These are phyloP conservation scores for Myanophis thanlyinensis DNA, from an alignment of 2,113 vertebrate species.

Conservation along the genomic window DNA sequence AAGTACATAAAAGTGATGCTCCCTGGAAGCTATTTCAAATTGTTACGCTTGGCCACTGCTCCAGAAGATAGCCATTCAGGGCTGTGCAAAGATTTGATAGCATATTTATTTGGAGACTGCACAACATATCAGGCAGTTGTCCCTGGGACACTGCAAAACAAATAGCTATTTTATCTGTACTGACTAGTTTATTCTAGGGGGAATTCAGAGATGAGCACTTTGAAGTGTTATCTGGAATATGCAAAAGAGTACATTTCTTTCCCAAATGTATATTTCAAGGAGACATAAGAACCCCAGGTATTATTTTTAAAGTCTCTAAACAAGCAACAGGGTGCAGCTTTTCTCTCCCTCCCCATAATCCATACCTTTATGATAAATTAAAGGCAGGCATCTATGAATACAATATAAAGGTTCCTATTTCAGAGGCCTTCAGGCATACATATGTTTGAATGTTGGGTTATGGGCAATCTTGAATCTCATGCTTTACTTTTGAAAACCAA, in stretches of 20 bases:
- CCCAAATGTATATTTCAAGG: background rate
- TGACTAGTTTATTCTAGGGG: background rate
- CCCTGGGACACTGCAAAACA: background rate
- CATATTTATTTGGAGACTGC: background rate
- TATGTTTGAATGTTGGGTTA: background rate
- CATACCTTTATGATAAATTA: background rate
- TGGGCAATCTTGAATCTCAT: background rate
- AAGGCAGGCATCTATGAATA: background rate
- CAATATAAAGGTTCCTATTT: background rate
- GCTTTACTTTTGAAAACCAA: background rate
- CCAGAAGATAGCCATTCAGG: background rate
- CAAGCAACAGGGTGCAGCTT: background rate
- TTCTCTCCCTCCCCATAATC: background rate
- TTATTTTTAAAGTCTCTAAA: background rate
- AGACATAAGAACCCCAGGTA: background rate
- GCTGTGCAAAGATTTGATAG: background rate
- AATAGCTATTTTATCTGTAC: background rate
- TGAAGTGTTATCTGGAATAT: background rate
- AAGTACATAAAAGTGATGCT: background rate
- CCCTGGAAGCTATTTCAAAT: background rate
- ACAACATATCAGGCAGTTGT: background rate
- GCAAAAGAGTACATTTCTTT: conserved; percentile 7
- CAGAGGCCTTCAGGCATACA: background rate
- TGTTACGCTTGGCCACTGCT: background rate
- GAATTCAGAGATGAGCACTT: background rate